Conservation (phyloP, 64 coral and sea anemone species). For the Stichodactyla helianthus region DNA sequence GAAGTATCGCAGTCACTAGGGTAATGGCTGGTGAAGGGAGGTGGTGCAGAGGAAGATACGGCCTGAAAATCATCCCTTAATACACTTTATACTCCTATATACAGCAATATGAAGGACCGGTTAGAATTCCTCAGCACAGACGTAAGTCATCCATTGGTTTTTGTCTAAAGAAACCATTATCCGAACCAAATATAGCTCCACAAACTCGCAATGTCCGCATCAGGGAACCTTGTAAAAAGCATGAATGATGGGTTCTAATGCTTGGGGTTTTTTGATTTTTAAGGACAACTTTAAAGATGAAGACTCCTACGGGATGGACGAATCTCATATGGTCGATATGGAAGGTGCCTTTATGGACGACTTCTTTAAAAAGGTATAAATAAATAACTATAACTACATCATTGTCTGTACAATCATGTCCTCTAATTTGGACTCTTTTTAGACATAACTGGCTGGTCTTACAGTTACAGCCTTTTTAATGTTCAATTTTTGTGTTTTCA, state of each 20-base stretch:
- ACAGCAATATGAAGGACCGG: slow-evolving; percentile 53
- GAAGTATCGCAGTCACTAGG: background rate
- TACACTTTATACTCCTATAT: background rate
- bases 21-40: slow-evolving; percentile 38
- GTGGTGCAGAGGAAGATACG: slow-evolving; percentile 10
- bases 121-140: slow-evolving; percentile 7
- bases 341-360: slow-evolving; percentile 62
- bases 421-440: background rate
- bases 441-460: background rate
- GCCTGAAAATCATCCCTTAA: background rate
- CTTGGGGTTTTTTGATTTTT: background rate
- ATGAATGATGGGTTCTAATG: background rate
- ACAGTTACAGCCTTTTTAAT: background rate
- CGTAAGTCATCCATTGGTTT: background rate
- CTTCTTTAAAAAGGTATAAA: slow-evolving; percentile 49
- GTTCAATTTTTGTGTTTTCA: background rate
- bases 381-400: background rate
- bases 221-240: background rate
- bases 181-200: background rate
- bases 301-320: slow-evolving; percentile 39
- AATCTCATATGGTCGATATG: slow-evolving; percentile 38
- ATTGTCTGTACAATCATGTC: background rate
- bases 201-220: slow-evolving; percentile 8
- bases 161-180: background rate
- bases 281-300: slow-evolving; percentile 49